Conservation (phyloP, 2,797 vertebrate species). For the Acanthopagrus latus region DNA sequence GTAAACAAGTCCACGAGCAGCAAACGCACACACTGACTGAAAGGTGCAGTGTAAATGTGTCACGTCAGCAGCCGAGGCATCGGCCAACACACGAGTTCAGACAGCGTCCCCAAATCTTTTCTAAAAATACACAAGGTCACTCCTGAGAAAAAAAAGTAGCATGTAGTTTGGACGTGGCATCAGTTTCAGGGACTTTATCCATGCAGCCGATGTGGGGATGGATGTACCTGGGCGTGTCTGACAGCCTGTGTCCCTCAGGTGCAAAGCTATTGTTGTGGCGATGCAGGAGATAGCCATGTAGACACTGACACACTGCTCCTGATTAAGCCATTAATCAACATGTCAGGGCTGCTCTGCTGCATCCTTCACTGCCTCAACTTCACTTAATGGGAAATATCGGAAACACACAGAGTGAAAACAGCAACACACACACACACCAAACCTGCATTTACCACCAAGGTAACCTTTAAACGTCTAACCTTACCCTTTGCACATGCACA, state of each 20-base stretch:
- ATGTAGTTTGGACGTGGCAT: slow-evolving; percentile 11
- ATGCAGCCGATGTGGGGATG: slow-evolving; percentile 5
- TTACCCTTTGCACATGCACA: background rate
- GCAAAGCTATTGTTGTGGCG: slow-evolving; percentile 58
- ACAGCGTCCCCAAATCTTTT: slow-evolving; percentile 1
- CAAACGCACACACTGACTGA: background rate
- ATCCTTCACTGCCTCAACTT: slow-evolving; percentile 46
- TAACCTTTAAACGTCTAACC: slow-evolving; percentile 38
- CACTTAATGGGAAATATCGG: slow-evolving; percentile 51
- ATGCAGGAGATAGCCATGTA: slow-evolving; percentile 59
- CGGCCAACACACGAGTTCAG: background rate
- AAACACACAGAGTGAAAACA: slow-evolving; percentile 30
- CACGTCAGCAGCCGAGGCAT: background rate
- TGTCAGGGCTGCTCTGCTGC: slow-evolving; percentile 68
- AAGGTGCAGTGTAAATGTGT: slow-evolving; percentile 16
- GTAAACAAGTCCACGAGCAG: slow-evolving; percentile 73
- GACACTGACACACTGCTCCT: slow-evolving; percentile 69
- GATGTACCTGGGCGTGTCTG: slow-evolving; percentile 46
- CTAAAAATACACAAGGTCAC: background rate
- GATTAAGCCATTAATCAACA: slow-evolving; percentile 80
- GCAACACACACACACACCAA: background rate
- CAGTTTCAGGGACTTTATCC: slow-evolving; percentile 28
- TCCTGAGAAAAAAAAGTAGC: background rate
- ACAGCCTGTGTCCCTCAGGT: slow-evolving; percentile 66
- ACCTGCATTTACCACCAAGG: slow-evolving; percentile 19